Conservation (phyloP, 2,888 invertebrate genomes). For the Azorinus chamasolen region DNA sequence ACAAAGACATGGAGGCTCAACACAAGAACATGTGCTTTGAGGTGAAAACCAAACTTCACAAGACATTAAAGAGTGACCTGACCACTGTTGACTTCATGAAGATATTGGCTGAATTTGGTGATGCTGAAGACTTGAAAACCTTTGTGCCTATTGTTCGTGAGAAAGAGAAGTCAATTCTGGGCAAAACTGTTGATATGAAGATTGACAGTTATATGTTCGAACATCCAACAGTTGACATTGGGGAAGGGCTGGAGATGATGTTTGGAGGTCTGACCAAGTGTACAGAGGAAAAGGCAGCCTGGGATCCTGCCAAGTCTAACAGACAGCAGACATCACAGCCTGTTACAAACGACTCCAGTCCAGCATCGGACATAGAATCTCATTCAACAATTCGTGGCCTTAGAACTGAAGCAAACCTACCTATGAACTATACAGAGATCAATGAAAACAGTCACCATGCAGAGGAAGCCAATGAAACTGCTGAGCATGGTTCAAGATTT, state of each 20-base stretch:
- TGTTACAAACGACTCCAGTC: background rate
- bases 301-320: slow-evolving; percentile 49
- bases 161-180: slow-evolving; percentile 19
- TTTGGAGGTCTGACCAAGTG: slow-evolving; percentile 53
- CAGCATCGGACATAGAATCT: slow-evolving; percentile 21
- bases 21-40: slow-evolving; percentile 43
- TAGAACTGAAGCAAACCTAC: background rate
- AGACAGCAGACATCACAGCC: background rate
- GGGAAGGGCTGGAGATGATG: slow-evolving; percentile 42
- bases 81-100: slow-evolving; percentile 59
- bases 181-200: slow-evolving; percentile 6
- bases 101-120: slow-evolving; percentile 59
- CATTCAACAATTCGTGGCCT: slow-evolving; percentile 1
- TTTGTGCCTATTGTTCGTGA: slow-evolving; percentile 31
- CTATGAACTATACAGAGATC: background rate
- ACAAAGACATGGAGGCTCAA: slow-evolving; percentile 37
- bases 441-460: slow-evolving; percentile 7
- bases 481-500: background rate
- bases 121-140: slow-evolving; percentile 35
- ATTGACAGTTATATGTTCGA: slow-evolving; percentile 36
- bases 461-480: slow-evolving; percentile 12
- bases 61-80: slow-evolving; percentile 52
- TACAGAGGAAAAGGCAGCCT: slow-evolving; percentile 41
- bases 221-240: slow-evolving; percentile 33
- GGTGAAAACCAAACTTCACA: slow-evolving; percentile 57